Base-by-base conservation (phyloP, 2,888 invertebrate genomes). In the Trichogramma dendrolimi region DNA sequence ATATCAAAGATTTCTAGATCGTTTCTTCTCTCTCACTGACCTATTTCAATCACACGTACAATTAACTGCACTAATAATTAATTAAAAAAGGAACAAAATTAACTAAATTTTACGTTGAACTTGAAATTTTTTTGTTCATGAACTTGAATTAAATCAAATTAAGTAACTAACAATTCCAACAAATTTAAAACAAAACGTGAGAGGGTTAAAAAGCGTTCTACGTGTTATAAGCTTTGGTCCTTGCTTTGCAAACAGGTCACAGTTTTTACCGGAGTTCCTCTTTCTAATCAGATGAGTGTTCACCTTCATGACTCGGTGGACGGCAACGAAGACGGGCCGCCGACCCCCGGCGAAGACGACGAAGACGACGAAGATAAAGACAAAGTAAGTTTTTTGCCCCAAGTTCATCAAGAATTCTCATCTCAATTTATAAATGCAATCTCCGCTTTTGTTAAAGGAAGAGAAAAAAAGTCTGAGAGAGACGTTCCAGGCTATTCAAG, bases 391-490 rank as follows among this genome's bases (percentile, higher is more conserved):
- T 54, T 50, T 53, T 60, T 52, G 43, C 56, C 55, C 58, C 14
- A 58, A 64, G 38, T 61, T 64, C 27, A 27, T 27, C 27, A 8
- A 52, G 10, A 54, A 4, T 56, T 47, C 6, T 48, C 10, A n/a
- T 7, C 27, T 4, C 52, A 14, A 58, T 39, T 5, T 38, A 57
- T 39, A 40, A 50, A 52, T 27, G 44, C 11, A 14, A 44, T 49
- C 42, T 41, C 10, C 7, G 14, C 46, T 59, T 5, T 67, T 69
- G 65, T 43, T 39, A n/a, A 73, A 92, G 90, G 96, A 96, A 79
- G 96, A 96, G 77, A 96, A 96, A 79, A 96, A 95, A 81, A 92
- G 94, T 70, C 83, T 98, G 58, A 94, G 96, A 77, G 96, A 96
- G 79, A 86, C 94, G 64, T 80, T 98, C 49, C 94, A 94, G 80